phyloP scores from a whole-genome alignment of 2,113 vertebrate species.

The Cacatua alba region DNA sequence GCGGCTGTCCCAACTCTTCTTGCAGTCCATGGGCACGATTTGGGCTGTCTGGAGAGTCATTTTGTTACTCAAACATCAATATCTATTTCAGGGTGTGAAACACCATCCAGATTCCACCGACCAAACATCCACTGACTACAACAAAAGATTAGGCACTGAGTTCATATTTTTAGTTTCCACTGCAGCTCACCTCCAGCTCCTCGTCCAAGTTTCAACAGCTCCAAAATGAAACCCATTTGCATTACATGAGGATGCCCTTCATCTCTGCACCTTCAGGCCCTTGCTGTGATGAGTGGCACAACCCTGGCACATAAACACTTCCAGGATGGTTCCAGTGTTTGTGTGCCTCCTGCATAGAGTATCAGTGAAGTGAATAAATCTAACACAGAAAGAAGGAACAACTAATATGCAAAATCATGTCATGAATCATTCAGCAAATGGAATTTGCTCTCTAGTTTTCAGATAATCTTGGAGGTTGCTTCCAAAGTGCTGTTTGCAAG shows the following conservation, averaged over 20 bases:
- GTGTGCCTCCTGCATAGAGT: not conserved
- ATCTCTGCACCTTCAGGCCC: not conserved
- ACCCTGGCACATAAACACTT: not conserved
- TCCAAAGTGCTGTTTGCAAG: not conserved
- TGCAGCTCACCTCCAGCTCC: not conserved
- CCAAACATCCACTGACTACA: not conserved
- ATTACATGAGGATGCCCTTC: not conserved
- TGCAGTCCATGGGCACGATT: not conserved
- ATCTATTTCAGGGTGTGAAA: not conserved
- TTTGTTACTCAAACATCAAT: not conserved
- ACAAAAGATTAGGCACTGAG: not conserved
- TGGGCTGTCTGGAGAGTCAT: not conserved
- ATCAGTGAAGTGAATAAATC: not conserved
- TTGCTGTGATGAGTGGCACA: not conserved
- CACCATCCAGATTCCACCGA: not conserved
- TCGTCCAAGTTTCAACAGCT: not conserved
- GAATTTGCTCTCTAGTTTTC: not conserved
- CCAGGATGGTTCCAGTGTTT: not conserved
- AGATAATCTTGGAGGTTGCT: not conserved
- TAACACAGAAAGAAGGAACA: not conserved
- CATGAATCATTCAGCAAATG: not conserved
- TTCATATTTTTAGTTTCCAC: not conserved
- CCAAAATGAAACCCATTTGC: not conserved
- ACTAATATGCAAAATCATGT: not conserved
- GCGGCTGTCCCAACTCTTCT: not conserved